phyloP scores from a whole-genome alignment of 2,888 invertebrate genomes.

The Coecobrya sp. region DNA sequence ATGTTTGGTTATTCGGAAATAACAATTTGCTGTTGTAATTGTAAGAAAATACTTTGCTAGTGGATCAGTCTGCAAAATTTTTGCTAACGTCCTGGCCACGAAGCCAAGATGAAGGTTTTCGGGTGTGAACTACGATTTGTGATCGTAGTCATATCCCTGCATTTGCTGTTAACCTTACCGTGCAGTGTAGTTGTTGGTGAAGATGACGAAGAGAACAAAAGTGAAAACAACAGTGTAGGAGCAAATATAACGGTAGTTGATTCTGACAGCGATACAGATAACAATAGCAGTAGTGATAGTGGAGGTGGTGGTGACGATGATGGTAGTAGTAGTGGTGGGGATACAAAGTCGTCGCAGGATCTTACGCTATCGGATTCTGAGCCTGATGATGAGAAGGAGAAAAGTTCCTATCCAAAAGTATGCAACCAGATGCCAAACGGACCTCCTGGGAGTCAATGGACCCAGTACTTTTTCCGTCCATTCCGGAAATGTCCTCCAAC shows the following conservation, averaged over 20 bases:
- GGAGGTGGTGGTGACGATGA: not conserved
- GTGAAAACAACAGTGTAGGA: conserved; percentile 61
- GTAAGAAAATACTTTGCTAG: not conserved
- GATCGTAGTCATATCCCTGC: conserved; percentile 5
- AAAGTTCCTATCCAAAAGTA: conserved; percentile 54
- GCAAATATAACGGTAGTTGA: conserved; percentile 64
- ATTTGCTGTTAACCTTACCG: conserved; percentile 35
- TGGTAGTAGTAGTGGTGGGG: conserved; percentile 10
- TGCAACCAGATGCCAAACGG: conserved; percentile 70
- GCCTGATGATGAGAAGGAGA: conserved; percentile 45
- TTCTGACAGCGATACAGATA: not conserved
- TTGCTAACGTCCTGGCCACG: not conserved
- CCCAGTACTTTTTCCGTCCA: conserved; percentile 64
- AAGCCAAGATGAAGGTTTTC: conserved; percentile 30
- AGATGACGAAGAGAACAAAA: conserved; percentile 60
- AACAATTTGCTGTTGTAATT: not conserved
- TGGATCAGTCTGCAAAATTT: not conserved
- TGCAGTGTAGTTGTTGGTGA: conserved; percentile 43
- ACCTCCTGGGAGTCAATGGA: conserved; percentile 61
- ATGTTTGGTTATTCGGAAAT: not conserved
- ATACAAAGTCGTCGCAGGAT: not conserved
- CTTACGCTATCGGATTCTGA: not conserved
- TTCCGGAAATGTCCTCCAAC: conserved; percentile 71
- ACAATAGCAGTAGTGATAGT: conserved; percentile 2
- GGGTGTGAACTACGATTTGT: conserved; percentile 1